These are phyloP conservation scores for Chromis chromis DNA, from an alignment of 2,797 vertebrate species.

Conservation along the genomic window DNA sequence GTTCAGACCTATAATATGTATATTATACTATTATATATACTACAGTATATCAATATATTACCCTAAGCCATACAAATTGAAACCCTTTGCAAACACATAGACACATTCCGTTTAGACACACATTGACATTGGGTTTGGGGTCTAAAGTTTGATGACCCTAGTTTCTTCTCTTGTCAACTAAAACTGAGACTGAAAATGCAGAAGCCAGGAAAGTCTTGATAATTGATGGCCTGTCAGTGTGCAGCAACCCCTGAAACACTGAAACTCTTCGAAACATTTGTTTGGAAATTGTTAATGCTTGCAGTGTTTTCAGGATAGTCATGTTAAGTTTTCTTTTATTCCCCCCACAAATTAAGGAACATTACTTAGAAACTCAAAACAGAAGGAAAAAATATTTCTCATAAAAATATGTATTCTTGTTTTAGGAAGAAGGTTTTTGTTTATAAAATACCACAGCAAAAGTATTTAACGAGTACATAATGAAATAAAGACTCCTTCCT, in stretches of 20 bases:
- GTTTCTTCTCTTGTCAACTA: slow-evolving; percentile 24
- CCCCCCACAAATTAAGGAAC: background rate
- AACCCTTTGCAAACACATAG: background rate
- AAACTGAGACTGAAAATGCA: slow-evolving; percentile 40
- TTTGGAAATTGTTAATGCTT: slow-evolving; percentile 1
- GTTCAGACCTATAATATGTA: background rate
- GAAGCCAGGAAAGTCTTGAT: slow-evolving; percentile 32
- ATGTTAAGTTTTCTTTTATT: background rate
- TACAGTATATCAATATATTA: background rate
- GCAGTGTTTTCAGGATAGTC: background rate
- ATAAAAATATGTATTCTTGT: background rate
- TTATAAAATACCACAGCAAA: slow-evolving; percentile 1
- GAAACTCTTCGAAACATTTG: slow-evolving; percentile 31
- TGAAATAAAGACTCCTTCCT: background rate
- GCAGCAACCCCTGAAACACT: slow-evolving; percentile 39
- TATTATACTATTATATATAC: too few relatives aligned
- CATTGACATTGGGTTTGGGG: too few relatives aligned
- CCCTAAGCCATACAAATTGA: background rate
- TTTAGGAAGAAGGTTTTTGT: slow-evolving; percentile 10
- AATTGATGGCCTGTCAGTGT: slow-evolving; percentile 36
- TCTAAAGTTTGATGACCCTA: slow-evolving; percentile 17
- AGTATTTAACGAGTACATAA: background rate
- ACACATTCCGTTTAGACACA: too few relatives aligned
- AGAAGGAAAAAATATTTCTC: background rate
- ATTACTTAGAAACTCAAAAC: slow-evolving; percentile 8